Evolutionary conservation across 2,113 vertebrate genomes (phyloP).

Genomic region (Morone saxatilis): DNA sequence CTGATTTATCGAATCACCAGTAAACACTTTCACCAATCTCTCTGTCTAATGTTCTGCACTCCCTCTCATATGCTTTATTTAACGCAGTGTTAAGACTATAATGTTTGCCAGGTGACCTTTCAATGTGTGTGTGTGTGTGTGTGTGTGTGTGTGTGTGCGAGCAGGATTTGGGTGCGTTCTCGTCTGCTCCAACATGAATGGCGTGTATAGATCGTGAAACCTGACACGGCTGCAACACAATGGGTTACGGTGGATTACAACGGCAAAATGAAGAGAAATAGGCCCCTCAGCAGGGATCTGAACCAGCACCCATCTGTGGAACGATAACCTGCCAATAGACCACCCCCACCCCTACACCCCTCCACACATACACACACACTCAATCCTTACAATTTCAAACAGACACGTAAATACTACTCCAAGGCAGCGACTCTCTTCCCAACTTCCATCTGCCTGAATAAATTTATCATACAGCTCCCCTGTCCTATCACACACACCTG

Average conservation of each 20-base stretch:
- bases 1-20: background rate
- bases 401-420: conserved; percentile 63
- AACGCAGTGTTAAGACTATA: conserved; percentile 30
- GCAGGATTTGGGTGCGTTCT: conserved; percentile 7
- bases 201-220: conserved; percentile 56
- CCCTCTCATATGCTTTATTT: conserved; percentile 14
- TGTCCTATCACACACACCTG: conserved; percentile 70
- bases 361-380: conserved; percentile 20
- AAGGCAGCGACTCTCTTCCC: conserved; percentile 57
- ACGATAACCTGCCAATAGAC: conserved; percentile 64
- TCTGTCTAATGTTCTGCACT: background rate
- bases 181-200: conserved; percentile 47
- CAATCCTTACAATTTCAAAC: conserved; percentile 66
- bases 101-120: conserved; percentile 56
- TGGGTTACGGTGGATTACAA: conserved; percentile 52
- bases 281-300: conserved; percentile 61
- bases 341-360: background rate
- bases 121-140: conserved; percentile 9
- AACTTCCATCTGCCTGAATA: conserved; percentile 73
- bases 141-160: conserved; percentile 14
- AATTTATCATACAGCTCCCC: conserved; percentile 67
- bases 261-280: conserved; percentile 60
- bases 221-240: conserved; percentile 66
- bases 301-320: conserved; percentile 75
- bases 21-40: conserved; percentile 1